Conservation (phyloP, 2,888 invertebrate species). For the Orthosia gothica region DNA sequence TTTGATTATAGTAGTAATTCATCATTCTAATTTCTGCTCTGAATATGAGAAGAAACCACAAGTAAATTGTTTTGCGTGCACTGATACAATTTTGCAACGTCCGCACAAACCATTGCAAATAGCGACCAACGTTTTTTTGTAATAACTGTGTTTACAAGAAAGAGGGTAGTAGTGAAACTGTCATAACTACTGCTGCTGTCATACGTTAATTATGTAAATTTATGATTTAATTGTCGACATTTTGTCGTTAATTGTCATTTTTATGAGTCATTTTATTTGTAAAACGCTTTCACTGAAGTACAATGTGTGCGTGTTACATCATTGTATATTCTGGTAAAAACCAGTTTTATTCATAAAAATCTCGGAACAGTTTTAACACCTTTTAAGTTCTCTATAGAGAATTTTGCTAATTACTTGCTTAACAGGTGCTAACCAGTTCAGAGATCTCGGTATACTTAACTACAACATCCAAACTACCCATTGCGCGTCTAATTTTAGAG, state of each 20-base stretch:
- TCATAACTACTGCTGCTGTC: constrained; percentile 11
- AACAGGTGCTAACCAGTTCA: too few species aligned
- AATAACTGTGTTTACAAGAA: constrained; percentile 41
- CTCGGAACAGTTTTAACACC: too few species aligned
- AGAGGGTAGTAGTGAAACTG: constrained; percentile 21
- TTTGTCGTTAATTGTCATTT: constrained; percentile 12
- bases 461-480: too few species aligned
- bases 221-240: constrained; percentile 7
- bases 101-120: constrained; percentile 35
- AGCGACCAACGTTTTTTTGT: constrained; percentile 8
- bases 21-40: constrained; percentile 4
- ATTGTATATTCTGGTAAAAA: constrained; percentile 10
- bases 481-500: too few species aligned
- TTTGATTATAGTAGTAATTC: background rate
- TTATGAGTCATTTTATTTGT: constrained; percentile 3
- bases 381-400: too few species aligned
- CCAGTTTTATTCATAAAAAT: background rate
- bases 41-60: constrained; percentile 19
- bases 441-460: too few species aligned
- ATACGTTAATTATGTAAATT: constrained; percentile 11
- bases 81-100: constrained; percentile 36
- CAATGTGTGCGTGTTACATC: background rate
- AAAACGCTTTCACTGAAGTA: constrained; percentile 18
- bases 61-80: constrained; percentile 35
- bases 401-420: too few species aligned